Evolutionary conservation across 1,140 invertebrate species (phyloP), one percentile per base, ranked within the genome.

Genomic region (Diabrotica undecimpunctata): DNA sequence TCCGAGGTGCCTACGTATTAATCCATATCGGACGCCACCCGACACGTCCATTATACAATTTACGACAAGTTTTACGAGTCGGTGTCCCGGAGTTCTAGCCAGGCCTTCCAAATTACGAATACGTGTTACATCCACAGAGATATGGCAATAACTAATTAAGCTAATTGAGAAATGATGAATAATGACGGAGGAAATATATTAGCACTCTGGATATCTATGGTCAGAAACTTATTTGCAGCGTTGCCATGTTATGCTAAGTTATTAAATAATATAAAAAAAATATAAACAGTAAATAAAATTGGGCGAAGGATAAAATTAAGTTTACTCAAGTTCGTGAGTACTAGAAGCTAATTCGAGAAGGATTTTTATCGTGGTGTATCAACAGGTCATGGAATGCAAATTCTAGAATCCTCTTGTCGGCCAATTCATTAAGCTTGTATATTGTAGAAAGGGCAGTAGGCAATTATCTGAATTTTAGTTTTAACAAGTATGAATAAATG

Each of bases 111-210:
- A 65, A 68, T 68, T 64, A 68, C 66, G 59, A 53, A 68, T 68
- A 65, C 66, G 66, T 68, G 66, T 68, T 56, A 54, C 12, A 60
- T 46, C 66, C 66, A 41, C 51, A 52, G 57, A 56, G 56, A 64
- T 57, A 67, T 61, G 62, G 66, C 62, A 53, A 61, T 53, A 37
- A 57, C 66, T 68, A 68, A 68, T 68, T 65, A 65, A 46, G 58
- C 59, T 68, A 68, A 68, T 68, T 68, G 66, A 68, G 62, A 58
- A 68, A 68, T 68, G 66, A 62, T 62, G 61, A 62, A 62, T 62
- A 62, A 62, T 62, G 61, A 62, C 37, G 61, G 25, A 62, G 61
- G 61, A 62, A 46, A 46, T 46, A 46, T 46, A 46, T 46, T n/a
- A 46, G 41, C 8, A 46, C n/a, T 46, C 8, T 46, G 41, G 41